These are phyloP conservation scores for Epinotia nisella DNA, from an alignment of 2,888 invertebrate genomes.

Conservation along the genomic window DNA sequence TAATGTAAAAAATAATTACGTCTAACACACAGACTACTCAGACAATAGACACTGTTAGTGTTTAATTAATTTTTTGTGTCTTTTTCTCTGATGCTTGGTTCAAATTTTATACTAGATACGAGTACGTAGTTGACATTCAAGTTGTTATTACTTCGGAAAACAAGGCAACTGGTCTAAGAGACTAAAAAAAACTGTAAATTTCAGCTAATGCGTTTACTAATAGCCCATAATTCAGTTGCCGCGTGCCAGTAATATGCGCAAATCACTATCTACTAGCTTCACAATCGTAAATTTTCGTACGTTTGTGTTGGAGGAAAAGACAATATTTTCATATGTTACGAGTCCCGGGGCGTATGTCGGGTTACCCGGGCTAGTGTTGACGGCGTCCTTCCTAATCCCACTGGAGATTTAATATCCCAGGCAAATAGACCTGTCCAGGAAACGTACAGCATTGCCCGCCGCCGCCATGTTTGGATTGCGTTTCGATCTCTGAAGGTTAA, in stretches of 20 bases:
- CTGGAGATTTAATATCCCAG: constrained; percentile 58
- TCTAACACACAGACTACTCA: too few species aligned
- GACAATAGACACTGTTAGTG: not conserved
- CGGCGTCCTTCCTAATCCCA: constrained; percentile 58
- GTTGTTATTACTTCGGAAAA: too few species aligned
- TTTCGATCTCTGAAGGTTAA: constrained; percentile 20
- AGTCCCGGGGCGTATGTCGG: too few species aligned
- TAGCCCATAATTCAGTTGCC: too few species aligned
- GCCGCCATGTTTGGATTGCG: constrained; percentile 9
- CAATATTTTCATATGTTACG: constrained; percentile 41
- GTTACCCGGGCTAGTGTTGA: constrained; percentile 59
- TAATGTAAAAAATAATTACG: too few species aligned
- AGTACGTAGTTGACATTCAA: too few species aligned
- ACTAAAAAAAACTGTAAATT: too few species aligned
- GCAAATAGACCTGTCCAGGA: constrained; percentile 55
- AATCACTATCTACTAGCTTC: constrained; percentile 14
- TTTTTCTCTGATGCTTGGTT: not conserved
- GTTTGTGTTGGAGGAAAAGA: constrained; percentile 38
- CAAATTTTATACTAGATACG: too few species aligned
- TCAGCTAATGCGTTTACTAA: too few species aligned
- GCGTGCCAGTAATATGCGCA: constrained; percentile 9
- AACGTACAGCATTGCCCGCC: constrained; percentile 38
- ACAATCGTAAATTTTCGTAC: constrained; percentile 12
- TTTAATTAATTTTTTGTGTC: too few species aligned
- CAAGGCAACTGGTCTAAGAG: too few species aligned